Evolutionary conservation across 2,888 invertebrate species (phyloP).

Genomic region (Pachymerium ferrugineum): DNA sequence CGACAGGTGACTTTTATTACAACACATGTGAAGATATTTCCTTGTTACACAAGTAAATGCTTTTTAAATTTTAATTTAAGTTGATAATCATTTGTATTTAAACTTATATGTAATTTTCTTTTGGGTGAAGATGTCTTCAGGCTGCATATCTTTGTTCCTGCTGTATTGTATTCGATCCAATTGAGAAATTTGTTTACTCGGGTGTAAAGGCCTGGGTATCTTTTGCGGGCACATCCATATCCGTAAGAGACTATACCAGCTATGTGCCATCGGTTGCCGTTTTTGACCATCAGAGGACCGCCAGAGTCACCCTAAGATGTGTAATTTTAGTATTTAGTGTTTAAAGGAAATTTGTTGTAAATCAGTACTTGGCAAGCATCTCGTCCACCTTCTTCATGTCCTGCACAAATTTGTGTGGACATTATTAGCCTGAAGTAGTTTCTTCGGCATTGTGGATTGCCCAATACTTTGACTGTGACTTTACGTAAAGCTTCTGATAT

Average conservation of each 20-base stretch:
- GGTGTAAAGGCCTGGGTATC: neutral
- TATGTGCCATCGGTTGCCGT: neutral
- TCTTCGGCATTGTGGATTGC: neutral
- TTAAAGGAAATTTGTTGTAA: neutral
- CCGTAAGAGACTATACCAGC: neutral
- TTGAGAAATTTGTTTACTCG: neutral
- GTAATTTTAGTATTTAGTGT: neutral
- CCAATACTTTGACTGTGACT: neutral
- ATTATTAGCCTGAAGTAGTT: neutral
- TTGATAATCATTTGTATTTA: too few species aligned
- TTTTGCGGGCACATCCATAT: neutral
- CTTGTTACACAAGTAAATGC: too few species aligned
- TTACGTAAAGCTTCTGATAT: neutral
- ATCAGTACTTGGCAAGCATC: neutral
- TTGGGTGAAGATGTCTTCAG: too few species aligned
- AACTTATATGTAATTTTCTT: too few species aligned
- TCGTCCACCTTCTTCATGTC: neutral
- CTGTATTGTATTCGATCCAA: neutral
- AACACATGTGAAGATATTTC: too few species aligned
- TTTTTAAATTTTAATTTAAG: too few species aligned
- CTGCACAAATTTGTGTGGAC: neutral
- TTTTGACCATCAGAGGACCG: neutral
- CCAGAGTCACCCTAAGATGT: constrained; percentile 4
- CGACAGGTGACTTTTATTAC: too few species aligned
- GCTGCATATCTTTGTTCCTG: neutral